Base-by-base conservation (phyloP, 2,888 invertebrate genomes). In the Patella caerulea region DNA sequence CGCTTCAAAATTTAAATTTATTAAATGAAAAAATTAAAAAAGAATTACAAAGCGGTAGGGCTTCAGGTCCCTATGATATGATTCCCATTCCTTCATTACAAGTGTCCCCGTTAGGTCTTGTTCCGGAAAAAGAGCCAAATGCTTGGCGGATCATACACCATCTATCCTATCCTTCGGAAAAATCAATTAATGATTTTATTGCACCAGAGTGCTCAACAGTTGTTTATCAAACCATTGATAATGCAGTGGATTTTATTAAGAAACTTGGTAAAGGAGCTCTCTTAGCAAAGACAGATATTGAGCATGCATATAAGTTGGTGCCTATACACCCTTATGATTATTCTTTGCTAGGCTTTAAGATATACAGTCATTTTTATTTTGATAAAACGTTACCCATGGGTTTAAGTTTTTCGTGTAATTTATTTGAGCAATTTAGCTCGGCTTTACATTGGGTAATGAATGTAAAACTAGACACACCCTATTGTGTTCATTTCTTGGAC, bases 51-150 rank as follows among this genome's bases (percentile, higher is more conserved):
- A 54, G 7, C 0, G 54, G 65, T 77, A 5, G 77, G 11, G 70
- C 70, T 54, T 73, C 73, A 29, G 77, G 77, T 54, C 73, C 77
- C 55, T 77, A 24, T 71, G 71, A 11, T 12, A 53, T 53, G 14
- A 24, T 24, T 24, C 24, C 24, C 24, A 24, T 24, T 24, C 24
- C 24, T 24, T 24, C 24, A 24, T 24, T 24, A 24, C 24, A 24
- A 24, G 24, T 24, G 24, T 24, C 24, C 24, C 24, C 24, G 24
- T 24, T 24, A 24, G 24, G 24, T 24, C 24, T 24, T 24, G 24
- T 24, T 24, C 24, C 24, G 24, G 1, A 24, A 24, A 24, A 24
- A 24, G 24, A 24, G 24, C 24, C 24, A 24, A 24, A 24, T 24
- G 24, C 24, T 24, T 24, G 24, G 24, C 24, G 24, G 24, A 24